These are phyloP conservation scores for Aix galericulata DNA, from an alignment of 2,113 vertebrate species.

Conservation along the genomic window DNA sequence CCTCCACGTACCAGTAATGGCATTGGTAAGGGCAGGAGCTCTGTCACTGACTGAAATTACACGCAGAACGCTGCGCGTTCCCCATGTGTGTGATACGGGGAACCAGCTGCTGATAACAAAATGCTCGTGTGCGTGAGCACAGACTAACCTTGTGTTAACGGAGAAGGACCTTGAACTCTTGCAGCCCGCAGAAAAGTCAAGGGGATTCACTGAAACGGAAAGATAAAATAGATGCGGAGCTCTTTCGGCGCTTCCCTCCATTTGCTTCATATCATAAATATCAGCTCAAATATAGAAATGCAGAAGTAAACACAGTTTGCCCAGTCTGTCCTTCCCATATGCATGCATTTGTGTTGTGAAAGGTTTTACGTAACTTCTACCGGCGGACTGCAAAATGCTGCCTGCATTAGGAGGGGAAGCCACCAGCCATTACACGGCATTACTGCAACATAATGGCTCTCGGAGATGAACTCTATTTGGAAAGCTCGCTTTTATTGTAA, in stretches of 20 bases:
- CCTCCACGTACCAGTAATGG: neutral
- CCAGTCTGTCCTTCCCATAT: conserved; percentile 5
- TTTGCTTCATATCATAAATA: conserved; percentile 31
- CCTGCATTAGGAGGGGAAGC: neutral
- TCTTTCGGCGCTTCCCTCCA: conserved; percentile 24
- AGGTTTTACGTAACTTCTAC: neutral
- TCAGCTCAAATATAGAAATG: conserved; percentile 30
- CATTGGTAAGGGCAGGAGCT: neutral
- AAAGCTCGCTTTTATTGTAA: conserved; percentile 27
- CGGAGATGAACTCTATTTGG: neutral
- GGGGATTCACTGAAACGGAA: conserved; percentile 42
- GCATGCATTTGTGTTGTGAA: neutral
- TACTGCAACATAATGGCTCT: conserved; percentile 10
- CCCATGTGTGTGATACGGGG: fast-evolving
- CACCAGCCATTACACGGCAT: conserved; percentile 23
- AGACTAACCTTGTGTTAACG: neutral
- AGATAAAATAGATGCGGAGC: conserved; percentile 26
- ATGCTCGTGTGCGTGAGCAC: neutral
- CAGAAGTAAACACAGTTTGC: neutral
- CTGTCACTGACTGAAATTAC: neutral
- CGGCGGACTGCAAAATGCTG: conserved; percentile 23
- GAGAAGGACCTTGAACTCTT: conserved; percentile 38
- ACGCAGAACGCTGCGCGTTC: neutral
- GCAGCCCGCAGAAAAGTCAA: conserved; percentile 27
- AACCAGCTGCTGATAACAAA: neutral